Evolutionary conservation across 1,140 invertebrate genomes (phyloP).

Genomic region (Chrysoperla carnea): DNA sequence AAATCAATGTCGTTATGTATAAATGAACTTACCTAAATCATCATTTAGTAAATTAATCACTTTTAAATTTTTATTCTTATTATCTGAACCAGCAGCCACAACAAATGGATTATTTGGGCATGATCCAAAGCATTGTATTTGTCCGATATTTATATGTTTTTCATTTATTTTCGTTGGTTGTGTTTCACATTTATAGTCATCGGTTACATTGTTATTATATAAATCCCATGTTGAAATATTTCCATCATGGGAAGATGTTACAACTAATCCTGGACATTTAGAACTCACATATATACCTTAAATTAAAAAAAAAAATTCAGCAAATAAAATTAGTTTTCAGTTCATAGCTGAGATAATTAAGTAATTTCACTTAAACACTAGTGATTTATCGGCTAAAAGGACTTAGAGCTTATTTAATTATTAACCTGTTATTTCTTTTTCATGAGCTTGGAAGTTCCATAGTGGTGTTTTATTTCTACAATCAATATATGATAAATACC

Average conservation of each 20-base stretch:
- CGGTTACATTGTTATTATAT: conserved; percentile 5
- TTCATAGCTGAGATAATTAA: too few relatives aligned
- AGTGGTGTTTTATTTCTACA: conserved; percentile 39
- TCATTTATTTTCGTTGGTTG: conserved; percentile 20
- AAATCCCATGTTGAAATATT: conserved; percentile 66
- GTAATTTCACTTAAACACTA: not conserved
- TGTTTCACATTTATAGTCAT: conserved; percentile 6
- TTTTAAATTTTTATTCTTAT: conserved; percentile 58
- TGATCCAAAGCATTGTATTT: conserved; percentile 49
- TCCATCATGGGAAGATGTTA: conserved; percentile 55
- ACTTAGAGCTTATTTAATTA: too few relatives aligned
- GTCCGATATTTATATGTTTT: conserved; percentile 45
- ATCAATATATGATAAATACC: conserved; percentile 65
- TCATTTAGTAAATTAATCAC: conserved; percentile 54
- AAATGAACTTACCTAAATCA: conserved; percentile 33
- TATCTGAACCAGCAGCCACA: conserved; percentile 67
- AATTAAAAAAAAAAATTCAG: conserved; percentile 8
- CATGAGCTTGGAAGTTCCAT: conserved; percentile 62
- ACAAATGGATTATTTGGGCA: conserved; percentile 69
- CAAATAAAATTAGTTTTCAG: not conserved
- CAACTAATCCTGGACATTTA: conserved; percentile 45
- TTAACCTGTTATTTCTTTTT: conserved; percentile 59
- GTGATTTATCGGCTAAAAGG: not conserved
- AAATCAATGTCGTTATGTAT: too few relatives aligned
- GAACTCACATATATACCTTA: conserved; percentile 47